These are phyloP conservation scores for zebrafish (Danio rerio) DNA, from an alignment of 2,113 vertebrate genomes.

Conservation along the genomic window DNA sequence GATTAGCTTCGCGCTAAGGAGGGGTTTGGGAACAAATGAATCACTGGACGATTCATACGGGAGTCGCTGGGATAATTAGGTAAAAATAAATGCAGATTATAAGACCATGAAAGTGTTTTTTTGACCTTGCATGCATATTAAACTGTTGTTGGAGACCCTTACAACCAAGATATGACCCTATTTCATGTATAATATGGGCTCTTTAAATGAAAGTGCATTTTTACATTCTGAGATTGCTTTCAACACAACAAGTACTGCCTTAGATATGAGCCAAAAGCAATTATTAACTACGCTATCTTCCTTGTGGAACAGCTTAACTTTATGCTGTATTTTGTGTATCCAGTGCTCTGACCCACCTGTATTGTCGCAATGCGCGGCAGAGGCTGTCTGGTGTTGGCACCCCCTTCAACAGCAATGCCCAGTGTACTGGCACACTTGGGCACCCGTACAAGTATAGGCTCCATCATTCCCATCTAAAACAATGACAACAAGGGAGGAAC, in stretches of 20 bases:
- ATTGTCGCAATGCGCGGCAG: slow-evolving; percentile 94
- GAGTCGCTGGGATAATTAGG: no score
- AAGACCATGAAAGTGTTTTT: no score
- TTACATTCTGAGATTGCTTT: not conserved
- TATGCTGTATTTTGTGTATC: not conserved
- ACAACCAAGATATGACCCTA: no score
- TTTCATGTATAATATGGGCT: no score
- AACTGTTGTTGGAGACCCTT: no score
- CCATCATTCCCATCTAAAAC: slow-evolving; percentile 69
- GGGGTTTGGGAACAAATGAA: no score
- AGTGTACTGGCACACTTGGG: slow-evolving; percentile 86
- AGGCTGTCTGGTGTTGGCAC: slow-evolving; percentile 92
- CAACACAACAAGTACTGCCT: not conserved
- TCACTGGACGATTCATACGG: no score
- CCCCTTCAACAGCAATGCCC: slow-evolving; percentile 94
- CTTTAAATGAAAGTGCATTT: not conserved
- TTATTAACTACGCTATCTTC: not conserved
- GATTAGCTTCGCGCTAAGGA: no score
- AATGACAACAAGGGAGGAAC: not conserved
- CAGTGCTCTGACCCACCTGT: slow-evolving; percentile 79
- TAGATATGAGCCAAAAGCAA: not conserved
- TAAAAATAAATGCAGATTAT: no score
- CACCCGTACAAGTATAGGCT: slow-evolving; percentile 83
- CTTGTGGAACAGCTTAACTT: not conserved
- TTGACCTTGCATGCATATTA: no score